Percentiles rank a stretch among this genome's conserved stretches.
These are phyloP conservation scores for Lepidostoma basale DNA, from an alignment of 1,140 invertebrate species.

Conservation along the genomic window DNA sequence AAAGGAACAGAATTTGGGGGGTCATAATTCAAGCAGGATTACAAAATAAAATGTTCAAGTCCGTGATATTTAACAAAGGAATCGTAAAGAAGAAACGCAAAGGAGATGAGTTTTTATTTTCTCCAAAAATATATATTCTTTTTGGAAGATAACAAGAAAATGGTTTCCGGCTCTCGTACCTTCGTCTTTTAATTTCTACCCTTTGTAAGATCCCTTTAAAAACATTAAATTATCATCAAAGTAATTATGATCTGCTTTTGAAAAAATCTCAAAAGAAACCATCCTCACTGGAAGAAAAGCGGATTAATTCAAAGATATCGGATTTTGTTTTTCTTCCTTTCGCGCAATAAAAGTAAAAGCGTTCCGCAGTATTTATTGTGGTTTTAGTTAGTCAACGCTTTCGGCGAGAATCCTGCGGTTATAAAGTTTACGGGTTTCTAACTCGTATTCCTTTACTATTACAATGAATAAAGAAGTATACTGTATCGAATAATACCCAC, in stretches of 20 bases:
- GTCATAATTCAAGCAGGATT: constrained; percentile 46
- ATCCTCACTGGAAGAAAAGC: constrained; percentile 20
- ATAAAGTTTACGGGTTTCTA: too few species aligned
- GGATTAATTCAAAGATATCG: constrained; percentile 24
- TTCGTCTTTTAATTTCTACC: constrained; percentile 42
- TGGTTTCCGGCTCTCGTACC: constrained; percentile 39
- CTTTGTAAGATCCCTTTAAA: constrained; percentile 40
- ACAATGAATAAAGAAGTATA: too few species aligned
- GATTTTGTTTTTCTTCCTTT: constrained; percentile 28
- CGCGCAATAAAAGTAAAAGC: too few species aligned
- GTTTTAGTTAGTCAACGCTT: too few species aligned
- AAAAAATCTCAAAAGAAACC: constrained; percentile 34
- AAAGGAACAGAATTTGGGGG: constrained; percentile 32
- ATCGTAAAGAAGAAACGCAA: constrained; percentile 40
- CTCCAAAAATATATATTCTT: constrained; percentile 42
- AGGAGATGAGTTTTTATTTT: constrained; percentile 44
- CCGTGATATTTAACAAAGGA: constrained; percentile 47
- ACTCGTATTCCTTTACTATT: too few species aligned
- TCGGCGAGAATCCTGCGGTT: too few species aligned
- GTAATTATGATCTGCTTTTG: constrained; percentile 40
- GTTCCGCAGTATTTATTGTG: too few species aligned
- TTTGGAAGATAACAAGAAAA: constrained; percentile 40
- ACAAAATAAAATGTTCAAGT: constrained; percentile 45
- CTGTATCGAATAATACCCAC: too few species aligned
- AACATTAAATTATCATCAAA: constrained; percentile 47